Evolutionary conservation across 2,888 invertebrate genomes (phyloP), one percentile per base, ranked within the genome.

Genomic region (Morpho deidamia): DNA sequence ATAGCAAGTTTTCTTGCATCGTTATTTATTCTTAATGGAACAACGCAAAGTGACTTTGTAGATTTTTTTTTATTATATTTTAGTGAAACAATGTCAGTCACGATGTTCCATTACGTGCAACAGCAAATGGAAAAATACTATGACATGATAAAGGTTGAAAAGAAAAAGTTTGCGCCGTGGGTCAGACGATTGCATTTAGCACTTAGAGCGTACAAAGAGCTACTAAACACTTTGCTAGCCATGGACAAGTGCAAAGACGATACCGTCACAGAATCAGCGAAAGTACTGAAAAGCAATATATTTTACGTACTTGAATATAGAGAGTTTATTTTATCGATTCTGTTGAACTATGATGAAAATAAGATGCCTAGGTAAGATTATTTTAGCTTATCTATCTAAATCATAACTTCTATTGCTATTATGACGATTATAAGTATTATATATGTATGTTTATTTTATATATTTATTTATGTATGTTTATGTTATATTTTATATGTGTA

Each of bases 241-340:
- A 96, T 99, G 95, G 96, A 97, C 78, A 93, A 91, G 73, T 93
- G 93, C 56, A 75, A 83, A 2, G 95, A 96, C 72, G 81, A 85
- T 38, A 90, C 92, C 23, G 94, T 97, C 1, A 91, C 92, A 63
- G 94, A 95, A 51, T 95, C 96, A 11, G 94, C 97, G 40, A 94
- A 94, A 84, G 95, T 97, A 68, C 93, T 99, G 64, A 95, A 97
- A 82, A 95, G 95, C 80, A 96, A 96, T 79, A 93, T 97, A 62
- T 97, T 99, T 83, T 99, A 99, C 83, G 95, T 97, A 44, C 90
- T 96, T 67, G 99, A 99, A 82, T 98, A 98, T 80, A 92, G 99
- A 61, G 99, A 99, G 82, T 93, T 97, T 64, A 92, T 97, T 70
- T 86, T 97, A 53, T 92, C 93, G 48, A 92, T 97, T 63, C 85